These are phyloP conservation scores for Mungos mungo DNA, from an alignment of 2,113 vertebrate genomes.

Conservation along the genomic window DNA sequence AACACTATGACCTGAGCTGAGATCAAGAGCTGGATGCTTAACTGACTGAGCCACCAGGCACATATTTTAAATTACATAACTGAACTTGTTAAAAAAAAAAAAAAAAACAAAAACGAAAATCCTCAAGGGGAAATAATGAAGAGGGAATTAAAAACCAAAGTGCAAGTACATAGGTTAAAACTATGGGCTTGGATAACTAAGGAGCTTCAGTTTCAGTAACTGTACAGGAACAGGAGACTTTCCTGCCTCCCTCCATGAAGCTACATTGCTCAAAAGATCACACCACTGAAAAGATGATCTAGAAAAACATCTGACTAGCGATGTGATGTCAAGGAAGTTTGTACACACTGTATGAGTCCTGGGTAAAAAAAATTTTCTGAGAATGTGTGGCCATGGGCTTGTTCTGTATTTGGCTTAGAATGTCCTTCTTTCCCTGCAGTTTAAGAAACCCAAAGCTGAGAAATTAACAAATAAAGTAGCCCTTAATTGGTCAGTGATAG, in stretches of 20 bases:
- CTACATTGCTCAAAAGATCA: not conserved
- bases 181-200: not conserved
- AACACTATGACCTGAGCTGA: no score
- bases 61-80: not conserved
- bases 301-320: not conserved
- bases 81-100: not conserved
- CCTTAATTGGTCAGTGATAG: not conserved
- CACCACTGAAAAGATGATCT: not conserved
- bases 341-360: not conserved
- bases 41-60: no score
- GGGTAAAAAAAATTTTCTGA: not conserved
- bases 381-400: conserved; percentile 17
- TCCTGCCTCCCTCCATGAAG: not conserved
- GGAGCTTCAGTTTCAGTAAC: not conserved
- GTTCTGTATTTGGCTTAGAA: not conserved
- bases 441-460: not conserved
- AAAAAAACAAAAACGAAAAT: conserved; percentile 33
- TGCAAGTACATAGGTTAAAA: not conserved
- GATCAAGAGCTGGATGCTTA: no score
- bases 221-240: not conserved
- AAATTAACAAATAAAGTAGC: conserved; percentile 10
- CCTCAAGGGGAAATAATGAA: not conserved
- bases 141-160: not conserved
- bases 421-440: not conserved
- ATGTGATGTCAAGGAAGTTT: not conserved